A percentile compares a stretch with the other conserved stretches of the same genome.
Evolutionary conservation across 1,140 invertebrate species (phyloP).

Genomic region (Procambarus clarkii): DNA sequence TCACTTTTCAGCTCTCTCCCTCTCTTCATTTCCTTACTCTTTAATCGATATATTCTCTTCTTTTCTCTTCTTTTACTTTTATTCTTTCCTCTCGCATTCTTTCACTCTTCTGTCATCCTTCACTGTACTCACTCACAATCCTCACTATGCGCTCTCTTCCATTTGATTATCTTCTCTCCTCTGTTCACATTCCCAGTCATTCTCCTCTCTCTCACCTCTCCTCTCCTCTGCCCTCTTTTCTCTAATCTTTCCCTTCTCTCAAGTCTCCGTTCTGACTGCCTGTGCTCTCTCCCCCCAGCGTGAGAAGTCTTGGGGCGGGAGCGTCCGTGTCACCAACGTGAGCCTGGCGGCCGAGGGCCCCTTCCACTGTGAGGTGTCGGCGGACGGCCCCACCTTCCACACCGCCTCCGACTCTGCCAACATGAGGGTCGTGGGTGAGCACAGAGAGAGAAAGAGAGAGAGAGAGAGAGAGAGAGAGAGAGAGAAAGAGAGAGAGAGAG

Average conservation of each 20-base stretch:
- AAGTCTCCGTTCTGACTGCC: background rate
- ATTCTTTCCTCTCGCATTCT: too few species aligned
- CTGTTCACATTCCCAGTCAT: too few species aligned
- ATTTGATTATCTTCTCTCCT: too few species aligned
- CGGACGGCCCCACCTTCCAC: slow-evolving; percentile 50
- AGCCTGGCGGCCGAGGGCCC: slow-evolving; percentile 40
- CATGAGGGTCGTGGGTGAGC: slow-evolving; percentile 49
- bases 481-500: too few species aligned
- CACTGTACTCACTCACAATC: too few species aligned
- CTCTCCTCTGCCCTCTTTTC: background rate
- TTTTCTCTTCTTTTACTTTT: too few species aligned
- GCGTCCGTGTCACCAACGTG: slow-evolving; percentile 45
- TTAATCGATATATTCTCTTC: too few species aligned
- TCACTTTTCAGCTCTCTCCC: too few species aligned
- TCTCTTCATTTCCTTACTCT: too few species aligned
- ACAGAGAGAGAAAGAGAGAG: background rate
- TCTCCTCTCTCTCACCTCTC: background rate
- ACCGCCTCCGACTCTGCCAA: slow-evolving; percentile 38
- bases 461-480: background rate
- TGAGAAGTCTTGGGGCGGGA: slow-evolving; percentile 29
- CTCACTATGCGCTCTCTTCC: too few species aligned
- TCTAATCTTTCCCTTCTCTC: background rate
- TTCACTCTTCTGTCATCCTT: too few species aligned
- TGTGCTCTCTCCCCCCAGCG: slow-evolving; percentile 3
- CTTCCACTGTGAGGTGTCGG: slow-evolving; percentile 62